These are phyloP conservation scores for Drosophila arizonae DNA, from an alignment of 1,140 invertebrate genomes.

Conservation along the genomic window DNA sequence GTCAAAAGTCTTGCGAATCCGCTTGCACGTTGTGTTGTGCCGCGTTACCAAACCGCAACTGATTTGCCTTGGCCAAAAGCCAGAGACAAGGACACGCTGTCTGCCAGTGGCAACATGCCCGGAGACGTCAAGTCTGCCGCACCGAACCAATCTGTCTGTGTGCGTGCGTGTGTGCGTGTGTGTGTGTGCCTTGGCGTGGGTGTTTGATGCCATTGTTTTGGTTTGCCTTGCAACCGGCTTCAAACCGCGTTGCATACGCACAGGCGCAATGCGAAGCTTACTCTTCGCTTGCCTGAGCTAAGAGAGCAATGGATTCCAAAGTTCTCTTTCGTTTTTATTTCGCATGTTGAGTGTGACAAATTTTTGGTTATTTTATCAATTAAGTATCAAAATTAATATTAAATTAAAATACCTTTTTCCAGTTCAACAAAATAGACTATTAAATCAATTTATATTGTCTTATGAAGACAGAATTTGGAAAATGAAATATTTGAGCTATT, in stretches of 20 bases:
- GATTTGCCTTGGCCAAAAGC: constrained; percentile 60
- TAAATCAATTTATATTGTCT: too few relatives aligned
- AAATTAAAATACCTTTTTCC: too few relatives aligned
- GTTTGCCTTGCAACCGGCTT: constrained; percentile 61
- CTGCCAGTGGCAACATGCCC: constrained; percentile 29
- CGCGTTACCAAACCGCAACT: constrained; percentile 77
- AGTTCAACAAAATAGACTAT: too few relatives aligned
- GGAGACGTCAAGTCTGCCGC: constrained; percentile 61
- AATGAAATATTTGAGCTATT: too few relatives aligned
- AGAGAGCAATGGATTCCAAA: constrained; percentile 19
- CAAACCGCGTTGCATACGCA: constrained; percentile 77
- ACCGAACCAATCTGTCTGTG: constrained; percentile 28
- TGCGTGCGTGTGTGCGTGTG: constrained; percentile 25
- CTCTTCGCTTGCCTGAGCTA: constrained; percentile 50
- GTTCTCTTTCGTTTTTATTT: constrained; percentile 52
- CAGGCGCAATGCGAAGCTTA: constrained; percentile 59
- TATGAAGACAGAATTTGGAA: too few relatives aligned
- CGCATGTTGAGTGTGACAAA: constrained; percentile 19
- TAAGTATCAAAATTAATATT: too few relatives aligned
- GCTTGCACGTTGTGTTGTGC: constrained; percentile 65
- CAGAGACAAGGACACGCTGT: constrained; percentile 53
- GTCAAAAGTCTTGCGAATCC: constrained; percentile 16
- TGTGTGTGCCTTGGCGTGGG: constrained; percentile 9
- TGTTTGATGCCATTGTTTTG: constrained; percentile 63
- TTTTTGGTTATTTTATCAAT: constrained; percentile 2